Conservation (phyloP, 2,113 vertebrate species). For the Coracopsis vasa region DNA sequence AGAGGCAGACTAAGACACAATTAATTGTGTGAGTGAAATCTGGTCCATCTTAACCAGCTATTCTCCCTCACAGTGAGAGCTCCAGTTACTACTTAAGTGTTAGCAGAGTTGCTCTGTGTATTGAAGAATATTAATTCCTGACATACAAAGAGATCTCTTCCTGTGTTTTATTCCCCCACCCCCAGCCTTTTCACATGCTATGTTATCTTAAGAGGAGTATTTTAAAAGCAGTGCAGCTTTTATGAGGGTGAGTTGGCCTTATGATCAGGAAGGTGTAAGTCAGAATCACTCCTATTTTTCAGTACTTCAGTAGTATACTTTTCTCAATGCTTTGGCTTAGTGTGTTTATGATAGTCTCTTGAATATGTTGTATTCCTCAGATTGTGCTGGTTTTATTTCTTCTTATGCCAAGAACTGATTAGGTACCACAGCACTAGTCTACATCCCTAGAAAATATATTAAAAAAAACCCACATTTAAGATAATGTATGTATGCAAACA, state of each 20-base stretch:
- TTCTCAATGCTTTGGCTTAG: background rate
- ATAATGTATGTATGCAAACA: rapidly evolving
- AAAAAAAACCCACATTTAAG: background rate
- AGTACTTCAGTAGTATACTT: background rate
- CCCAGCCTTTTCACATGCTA: background rate
- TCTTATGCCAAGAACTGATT: background rate
- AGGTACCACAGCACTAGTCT: background rate
- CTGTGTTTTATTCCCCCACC: background rate
- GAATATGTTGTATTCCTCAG: background rate
- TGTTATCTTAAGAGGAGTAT: background rate
- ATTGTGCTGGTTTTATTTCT: background rate
- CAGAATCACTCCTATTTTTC: background rate
- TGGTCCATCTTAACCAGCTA: background rate
- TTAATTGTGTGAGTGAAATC: background rate
- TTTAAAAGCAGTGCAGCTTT: background rate
- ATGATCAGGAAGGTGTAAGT: background rate
- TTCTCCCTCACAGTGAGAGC: background rate
- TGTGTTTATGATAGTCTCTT: background rate
- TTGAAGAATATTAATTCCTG: background rate
- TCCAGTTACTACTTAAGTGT: background rate
- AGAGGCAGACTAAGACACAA: background rate
- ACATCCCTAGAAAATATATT: background rate
- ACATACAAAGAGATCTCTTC: background rate
- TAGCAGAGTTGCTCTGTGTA: background rate
- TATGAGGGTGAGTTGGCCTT: background rate